phyloP scores from a whole-genome alignment of 2,888 invertebrate genomes.

The Tridacna crocea region DNA sequence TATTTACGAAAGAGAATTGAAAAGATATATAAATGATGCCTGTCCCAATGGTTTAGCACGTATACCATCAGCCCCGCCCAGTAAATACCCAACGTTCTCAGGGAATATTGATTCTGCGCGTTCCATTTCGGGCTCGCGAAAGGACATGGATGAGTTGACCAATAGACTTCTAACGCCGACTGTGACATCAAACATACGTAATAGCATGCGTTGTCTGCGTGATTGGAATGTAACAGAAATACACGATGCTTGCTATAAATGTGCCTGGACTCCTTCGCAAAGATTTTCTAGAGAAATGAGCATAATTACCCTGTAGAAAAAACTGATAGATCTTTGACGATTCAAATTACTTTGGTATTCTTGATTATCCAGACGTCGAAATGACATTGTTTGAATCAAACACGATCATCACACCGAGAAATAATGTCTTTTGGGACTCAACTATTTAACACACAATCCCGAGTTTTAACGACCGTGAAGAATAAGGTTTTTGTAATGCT shows the following conservation, averaged over 20 bases:
- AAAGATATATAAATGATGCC: slow-evolving; percentile 33
- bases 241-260: slow-evolving; percentile 43
- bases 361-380: too few species aligned
- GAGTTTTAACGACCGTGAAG: too few species aligned
- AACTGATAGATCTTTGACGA: too few species aligned
- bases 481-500: too few species aligned
- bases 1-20: slow-evolving; percentile 41
- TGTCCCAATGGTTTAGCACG: slow-evolving; percentile 36
- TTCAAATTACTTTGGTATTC: too few species aligned
- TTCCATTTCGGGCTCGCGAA: neutral
- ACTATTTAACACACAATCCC: too few species aligned
- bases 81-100: slow-evolving; percentile 8
- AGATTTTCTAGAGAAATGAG: slow-evolving; percentile 44
- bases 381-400: too few species aligned
- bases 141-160: slow-evolving; percentile 46
- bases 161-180: slow-evolving; percentile 50
- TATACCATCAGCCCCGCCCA: slow-evolving; percentile 1
- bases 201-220: slow-evolving; percentile 37
- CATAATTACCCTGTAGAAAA: slow-evolving; percentile 1
- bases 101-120: slow-evolving; percentile 13
- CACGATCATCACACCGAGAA: too few species aligned
- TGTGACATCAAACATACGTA: slow-evolving; percentile 47
- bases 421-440: too few species aligned
- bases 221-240: slow-evolving; percentile 33
- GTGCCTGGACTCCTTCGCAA: slow-evolving; percentile 37